Evolutionary conservation across 35 echinoderm and acorn worm species (phyloP).

Genomic region (Diadema setosum): DNA sequence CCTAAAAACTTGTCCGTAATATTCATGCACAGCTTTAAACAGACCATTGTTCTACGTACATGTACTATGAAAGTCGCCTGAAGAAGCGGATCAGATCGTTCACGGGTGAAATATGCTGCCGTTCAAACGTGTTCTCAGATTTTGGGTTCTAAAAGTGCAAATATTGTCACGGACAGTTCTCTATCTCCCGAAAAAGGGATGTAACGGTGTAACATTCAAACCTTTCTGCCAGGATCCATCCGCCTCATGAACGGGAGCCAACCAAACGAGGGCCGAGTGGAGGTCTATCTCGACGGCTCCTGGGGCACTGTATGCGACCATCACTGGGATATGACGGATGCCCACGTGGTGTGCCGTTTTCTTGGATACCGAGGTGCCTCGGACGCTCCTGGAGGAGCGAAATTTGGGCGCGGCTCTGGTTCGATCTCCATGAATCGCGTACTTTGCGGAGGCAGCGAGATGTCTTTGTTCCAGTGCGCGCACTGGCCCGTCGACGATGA

Average conservation of each 20-base stretch:
- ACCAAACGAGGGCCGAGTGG: neutral
- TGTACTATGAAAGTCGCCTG: no score
- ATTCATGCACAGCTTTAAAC: no score
- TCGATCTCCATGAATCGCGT: neutral
- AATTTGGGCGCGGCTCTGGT: neutral
- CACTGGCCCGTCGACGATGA: neutral
- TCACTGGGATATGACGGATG: conserved; percentile 18
- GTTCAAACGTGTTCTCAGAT: no score
- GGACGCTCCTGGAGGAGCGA: neutral
- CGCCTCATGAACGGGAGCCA: neutral
- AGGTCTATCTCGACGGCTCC: neutral
- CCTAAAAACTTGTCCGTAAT: no score
- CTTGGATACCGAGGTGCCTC: neutral
- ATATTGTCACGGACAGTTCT: no score
- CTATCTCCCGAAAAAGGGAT: no score
- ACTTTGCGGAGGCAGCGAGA: neutral
- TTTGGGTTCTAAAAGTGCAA: no score
- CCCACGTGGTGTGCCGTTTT: conserved; percentile 12
- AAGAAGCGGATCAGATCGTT: no score
- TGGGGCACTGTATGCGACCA: conserved; percentile 48
- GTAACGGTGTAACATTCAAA: no score
- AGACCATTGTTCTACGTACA: no score
- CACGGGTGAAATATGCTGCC: no score
- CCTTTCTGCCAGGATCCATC: neutral
- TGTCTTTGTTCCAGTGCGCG: neutral